Conservation (phyloP, 2,113 vertebrate species). For the Rhinopomastus cyanomelas region DNA sequence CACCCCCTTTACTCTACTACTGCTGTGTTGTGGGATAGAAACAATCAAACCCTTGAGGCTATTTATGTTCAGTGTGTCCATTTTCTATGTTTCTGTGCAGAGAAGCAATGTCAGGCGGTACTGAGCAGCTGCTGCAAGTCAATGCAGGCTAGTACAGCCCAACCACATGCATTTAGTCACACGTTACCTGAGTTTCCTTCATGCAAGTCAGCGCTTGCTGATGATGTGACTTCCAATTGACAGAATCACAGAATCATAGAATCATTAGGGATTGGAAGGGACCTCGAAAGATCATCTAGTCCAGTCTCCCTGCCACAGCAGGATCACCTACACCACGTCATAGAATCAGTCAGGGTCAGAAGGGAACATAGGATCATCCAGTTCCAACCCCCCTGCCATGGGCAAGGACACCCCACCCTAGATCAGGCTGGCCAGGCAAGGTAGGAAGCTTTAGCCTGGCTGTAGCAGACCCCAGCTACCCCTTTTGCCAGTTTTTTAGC, state of each 20-base stretch:
- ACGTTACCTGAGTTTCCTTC: neutral
- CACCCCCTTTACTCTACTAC: neutral
- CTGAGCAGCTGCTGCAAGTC: neutral
- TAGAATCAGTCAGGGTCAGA: too few species aligned
- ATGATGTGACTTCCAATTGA: neutral
- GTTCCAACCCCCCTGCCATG: too few species aligned
- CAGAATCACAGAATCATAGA: too few species aligned
- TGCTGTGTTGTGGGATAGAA: neutral
- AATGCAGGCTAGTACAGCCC: too few species aligned
- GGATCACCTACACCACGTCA: too few species aligned
- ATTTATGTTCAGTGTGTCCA: neutral
- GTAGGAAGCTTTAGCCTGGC: neutral
- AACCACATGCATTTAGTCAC: fast-evolving
- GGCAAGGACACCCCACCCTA: too few species aligned
- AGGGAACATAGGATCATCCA: too few species aligned
- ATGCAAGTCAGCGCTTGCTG: neutral
- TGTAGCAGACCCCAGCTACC: neutral
- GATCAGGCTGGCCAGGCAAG: too few species aligned
- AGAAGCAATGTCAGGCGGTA: neutral
- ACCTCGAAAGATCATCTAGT: too few species aligned
- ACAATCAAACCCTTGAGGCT: neutral
- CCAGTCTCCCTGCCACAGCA: too few species aligned
- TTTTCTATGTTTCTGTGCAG: neutral
- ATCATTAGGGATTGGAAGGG: too few species aligned
- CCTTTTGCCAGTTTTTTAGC: neutral